phyloP scores from a whole-genome alignment of 2,888 invertebrate genomes.

The Drosophila lacicola region DNA sequence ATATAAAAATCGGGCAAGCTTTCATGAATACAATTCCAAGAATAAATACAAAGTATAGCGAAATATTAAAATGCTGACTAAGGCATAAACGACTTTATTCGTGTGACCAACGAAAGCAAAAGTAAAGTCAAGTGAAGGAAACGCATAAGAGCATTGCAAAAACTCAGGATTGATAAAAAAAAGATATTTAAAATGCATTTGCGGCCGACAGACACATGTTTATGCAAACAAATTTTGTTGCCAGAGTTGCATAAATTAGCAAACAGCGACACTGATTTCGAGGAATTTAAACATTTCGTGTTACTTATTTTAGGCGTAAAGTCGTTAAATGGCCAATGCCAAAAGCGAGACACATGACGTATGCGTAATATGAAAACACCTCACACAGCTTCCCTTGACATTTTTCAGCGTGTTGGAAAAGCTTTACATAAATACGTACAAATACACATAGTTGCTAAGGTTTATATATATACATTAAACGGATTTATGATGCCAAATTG shows the following conservation, averaged over 20 bases:
- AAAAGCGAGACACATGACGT: conserved; percentile 62
- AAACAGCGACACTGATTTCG: conserved; percentile 22
- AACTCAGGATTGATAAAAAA: not conserved
- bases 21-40: conserved; percentile 48
- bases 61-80: conserved; percentile 53
- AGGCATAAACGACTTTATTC: conserved; percentile 14
- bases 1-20: conserved; percentile 13
- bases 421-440: conserved; percentile 22
- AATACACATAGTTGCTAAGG: conserved; percentile 6
- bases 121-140: conserved; percentile 52
- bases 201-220: conserved; percentile 1
- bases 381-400: conserved; percentile 63
- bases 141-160: conserved; percentile 3
- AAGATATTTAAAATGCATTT: conserved; percentile 36
- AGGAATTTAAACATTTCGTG: conserved; percentile 18
- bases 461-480: conserved; percentile 12
- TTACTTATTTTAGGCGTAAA: conserved; percentile 23
- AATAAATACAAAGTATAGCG: conserved; percentile 42
- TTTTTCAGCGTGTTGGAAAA: conserved; percentile 42
- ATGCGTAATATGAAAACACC: conserved; percentile 66
- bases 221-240: not conserved
- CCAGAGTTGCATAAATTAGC: conserved; percentile 26
- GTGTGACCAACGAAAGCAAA: conserved; percentile 22
- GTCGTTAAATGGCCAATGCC: conserved; percentile 57
- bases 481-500: conserved; percentile 44